phyloP scores from a whole-genome alignment of 2,888 invertebrate genomes.

The Unio pictorum region DNA sequence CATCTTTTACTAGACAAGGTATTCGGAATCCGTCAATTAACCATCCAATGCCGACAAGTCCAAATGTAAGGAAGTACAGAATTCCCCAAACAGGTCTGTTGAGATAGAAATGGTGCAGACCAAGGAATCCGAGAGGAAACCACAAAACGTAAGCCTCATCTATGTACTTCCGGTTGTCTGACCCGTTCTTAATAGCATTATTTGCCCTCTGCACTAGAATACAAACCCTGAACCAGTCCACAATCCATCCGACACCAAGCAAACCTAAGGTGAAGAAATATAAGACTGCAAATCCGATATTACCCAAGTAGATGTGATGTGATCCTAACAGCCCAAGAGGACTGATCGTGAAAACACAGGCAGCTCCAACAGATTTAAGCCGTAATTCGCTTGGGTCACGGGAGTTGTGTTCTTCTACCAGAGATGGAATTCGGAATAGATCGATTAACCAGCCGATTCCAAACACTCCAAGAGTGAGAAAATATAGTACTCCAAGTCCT shows the following conservation, averaged over 20 bases:
- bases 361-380: conserved; percentile 6
- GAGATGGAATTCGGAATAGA: conserved; percentile 19
- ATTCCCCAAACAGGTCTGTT: conserved; percentile 39
- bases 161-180: conserved; percentile 22
- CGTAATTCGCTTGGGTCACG: background rate
- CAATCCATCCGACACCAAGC: conserved; percentile 50
- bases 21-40: conserved; percentile 56
- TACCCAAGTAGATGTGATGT: conserved; percentile 49
- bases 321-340: conserved; percentile 28
- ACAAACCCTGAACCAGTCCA: conserved; percentile 54
- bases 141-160: conserved; percentile 52
- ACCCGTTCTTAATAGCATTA: conserved; percentile 12
- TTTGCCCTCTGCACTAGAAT: conserved; percentile 45
- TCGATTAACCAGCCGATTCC: conserved; percentile 43
- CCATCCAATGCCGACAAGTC: conserved; percentile 50
- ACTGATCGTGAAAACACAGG: conserved; percentile 21
- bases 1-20: conserved; percentile 38
- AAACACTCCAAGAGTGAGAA: conserved; percentile 41
- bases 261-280: conserved; percentile 47
- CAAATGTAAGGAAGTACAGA: conserved; percentile 46
- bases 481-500: conserved; percentile 31
- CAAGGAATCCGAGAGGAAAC: conserved; percentile 36
- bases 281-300: conserved; percentile 37
- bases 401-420: conserved; percentile 13
- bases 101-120: conserved; percentile 51